Base-by-base conservation (phyloP, 2,888 invertebrate species). In the Meandrusa payeni region DNA sequence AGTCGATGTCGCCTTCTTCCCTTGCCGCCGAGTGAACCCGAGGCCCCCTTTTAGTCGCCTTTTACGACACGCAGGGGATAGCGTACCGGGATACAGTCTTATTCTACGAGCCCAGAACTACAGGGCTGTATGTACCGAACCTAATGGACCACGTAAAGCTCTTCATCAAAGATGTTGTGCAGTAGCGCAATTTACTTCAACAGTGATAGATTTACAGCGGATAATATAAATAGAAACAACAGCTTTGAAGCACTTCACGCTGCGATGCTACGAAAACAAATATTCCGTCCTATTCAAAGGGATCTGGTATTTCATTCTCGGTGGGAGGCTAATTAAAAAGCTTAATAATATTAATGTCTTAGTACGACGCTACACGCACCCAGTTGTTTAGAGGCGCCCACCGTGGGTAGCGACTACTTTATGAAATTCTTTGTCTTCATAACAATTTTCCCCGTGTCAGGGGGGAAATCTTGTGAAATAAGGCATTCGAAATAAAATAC, bases 261-360 rank as follows among this genome's bases (percentile, higher is more conserved):
- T 34, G 15, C 33, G 37, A 46, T 41, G 42, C 49, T 49, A 43
- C 37, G 38, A 47, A 51, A 50, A 39, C 40, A 46, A 49, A 51
- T 49, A 41, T 48, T 37, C 24, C 33, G 40, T 47, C 36, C 43
- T 41, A 46, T 51, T 48, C 28, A 17, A 40, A 40, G 19, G 12
- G 23, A 20, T 4, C 12, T 12, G 28, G 22, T 48, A 49, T 51
- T 51, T 49, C 36, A 46, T 47, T 26, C 40, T 46, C 46, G 44
- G 40, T 44, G 47, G 5, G n/a, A 9, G 20, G 42, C 46, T 50
- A 49, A 53, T 53, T 53, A 51, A 53, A n/a, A 51, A 47, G 46
- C 51, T 51, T 53, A 47, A 51, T 48, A 43, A 48, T 48, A 54
- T 51, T 52, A 54, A 54, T 52, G 50, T 51, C 42, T 47, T 51